Evolutionary conservation across 2,797 vertebrate genomes (phyloP).

Genomic region (Notolepis coatsorum): DNA sequence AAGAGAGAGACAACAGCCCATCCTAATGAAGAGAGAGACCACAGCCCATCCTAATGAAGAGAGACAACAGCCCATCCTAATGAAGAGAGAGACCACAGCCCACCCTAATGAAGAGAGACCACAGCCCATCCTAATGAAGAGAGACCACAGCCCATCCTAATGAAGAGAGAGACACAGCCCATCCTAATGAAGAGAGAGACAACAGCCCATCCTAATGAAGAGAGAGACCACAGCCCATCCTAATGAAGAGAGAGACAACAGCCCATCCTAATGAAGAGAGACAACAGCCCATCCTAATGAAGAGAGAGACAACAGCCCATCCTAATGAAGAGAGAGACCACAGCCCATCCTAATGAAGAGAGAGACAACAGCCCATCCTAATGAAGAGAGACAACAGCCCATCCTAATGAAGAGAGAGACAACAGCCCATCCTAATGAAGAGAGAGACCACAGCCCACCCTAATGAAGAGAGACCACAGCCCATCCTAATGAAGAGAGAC

Average conservation of each 20-base stretch:
- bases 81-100: conserved; percentile 11
- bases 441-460: conserved; percentile 14
- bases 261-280: conserved; percentile 17
- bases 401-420: conserved; percentile 1
- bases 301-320: conserved; percentile 16
- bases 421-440: conserved; percentile 19
- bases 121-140: conserved; percentile 23
- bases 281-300: conserved; percentile 16
- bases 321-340: conserved; percentile 1
- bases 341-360: conserved; percentile 22
- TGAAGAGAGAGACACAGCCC: conserved; percentile 17
- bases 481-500: conserved; percentile 13
- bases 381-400: conserved; percentile 18
- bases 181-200: conserved; percentile 1
- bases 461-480: conserved; percentile 9
- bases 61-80: conserved; percentile 16
- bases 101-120: conserved; percentile 5
- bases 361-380: conserved; percentile 15
- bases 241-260: conserved; percentile 8
- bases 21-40: conserved; percentile 1
- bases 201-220: conserved; percentile 19
- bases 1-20: conserved; percentile 15
- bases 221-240: conserved; percentile 15
- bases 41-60: conserved; percentile 23
- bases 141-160: conserved; percentile 16